These are phyloP conservation scores for Tachysurus fulvidraco DNA, from an alignment of 2,113 vertebrate genomes.

Conservation along the genomic window DNA sequence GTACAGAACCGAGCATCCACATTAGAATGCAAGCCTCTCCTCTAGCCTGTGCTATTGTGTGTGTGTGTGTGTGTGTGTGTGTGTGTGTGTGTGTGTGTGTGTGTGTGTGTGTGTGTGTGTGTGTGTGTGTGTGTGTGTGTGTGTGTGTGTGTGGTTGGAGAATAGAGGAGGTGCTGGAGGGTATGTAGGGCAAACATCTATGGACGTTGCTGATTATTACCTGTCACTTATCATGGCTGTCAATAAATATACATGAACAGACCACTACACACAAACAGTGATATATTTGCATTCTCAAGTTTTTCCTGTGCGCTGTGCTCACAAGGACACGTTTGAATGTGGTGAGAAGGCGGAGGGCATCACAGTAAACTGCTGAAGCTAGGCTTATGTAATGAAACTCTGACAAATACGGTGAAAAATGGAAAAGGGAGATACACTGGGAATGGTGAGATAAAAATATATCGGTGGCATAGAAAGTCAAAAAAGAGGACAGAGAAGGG, in stretches of 20 bases:
- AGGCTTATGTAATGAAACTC: constrained; percentile 42
- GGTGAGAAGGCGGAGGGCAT: constrained; percentile 51
- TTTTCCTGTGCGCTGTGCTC: constrained; percentile 11
- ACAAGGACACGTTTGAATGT: constrained; percentile 38
- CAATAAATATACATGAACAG: constrained; percentile 13
- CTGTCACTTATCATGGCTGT: constrained; percentile 14
- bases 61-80: neutral
- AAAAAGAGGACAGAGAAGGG: neutral
- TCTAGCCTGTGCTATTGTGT: constrained; percentile 1
- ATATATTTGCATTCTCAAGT: neutral
- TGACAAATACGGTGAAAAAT: constrained; percentile 30
- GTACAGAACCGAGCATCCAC: neutral
- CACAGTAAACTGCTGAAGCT: constrained; percentile 50
- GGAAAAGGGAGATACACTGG: constrained; percentile 11
- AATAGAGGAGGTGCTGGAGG: neutral
- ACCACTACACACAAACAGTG: constrained; percentile 11
- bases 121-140: no score
- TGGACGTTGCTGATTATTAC: constrained; percentile 13
- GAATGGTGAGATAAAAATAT: constrained; percentile 2
- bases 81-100: neutral
- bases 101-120: neutral
- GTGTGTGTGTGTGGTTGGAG: neutral
- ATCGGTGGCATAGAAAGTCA: constrained; percentile 3
- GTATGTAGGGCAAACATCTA: constrained; percentile 12
- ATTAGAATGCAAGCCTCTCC: constrained; percentile 28